These are phyloP conservation scores for Ctenopoma kingsleyae DNA, from an alignment of 2,797 vertebrate species.

Conservation along the genomic window DNA sequence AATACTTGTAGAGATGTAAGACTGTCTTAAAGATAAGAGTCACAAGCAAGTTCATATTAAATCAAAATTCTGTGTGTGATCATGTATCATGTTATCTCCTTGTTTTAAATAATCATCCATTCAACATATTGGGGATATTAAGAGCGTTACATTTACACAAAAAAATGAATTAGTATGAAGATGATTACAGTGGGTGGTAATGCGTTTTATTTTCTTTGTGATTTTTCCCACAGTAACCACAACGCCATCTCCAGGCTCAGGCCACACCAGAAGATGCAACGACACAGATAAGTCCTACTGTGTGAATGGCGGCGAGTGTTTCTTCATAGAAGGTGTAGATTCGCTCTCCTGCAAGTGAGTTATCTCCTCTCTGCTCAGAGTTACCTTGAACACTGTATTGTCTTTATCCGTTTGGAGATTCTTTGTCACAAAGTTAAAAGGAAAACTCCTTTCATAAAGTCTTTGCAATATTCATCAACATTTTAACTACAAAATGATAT, in stretches of 20 bases:
- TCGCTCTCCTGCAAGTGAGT: conserved; percentile 96
- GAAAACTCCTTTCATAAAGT: background rate
- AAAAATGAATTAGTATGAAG: background rate
- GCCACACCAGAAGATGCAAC: conserved; percentile 95
- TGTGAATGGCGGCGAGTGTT: conserved; percentile 97
- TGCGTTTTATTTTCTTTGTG: background rate
- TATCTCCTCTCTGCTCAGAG: conserved; percentile 10
- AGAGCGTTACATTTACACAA: background rate
- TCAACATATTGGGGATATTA: background rate
- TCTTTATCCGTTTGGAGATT: background rate
- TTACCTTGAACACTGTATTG: background rate
- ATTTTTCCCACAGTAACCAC: conserved; percentile 87
- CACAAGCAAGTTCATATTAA: conserved; percentile 25
- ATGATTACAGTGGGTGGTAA: background rate
- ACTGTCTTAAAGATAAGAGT: conserved; percentile 23
- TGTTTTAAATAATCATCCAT: conserved; percentile 9
- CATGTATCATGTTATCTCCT: conserved; percentile 11
- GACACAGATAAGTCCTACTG: conserved; percentile 96
- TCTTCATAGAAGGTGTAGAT: conserved; percentile 97
- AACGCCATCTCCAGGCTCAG: conserved; percentile 92
- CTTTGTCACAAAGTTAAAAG: background rate
- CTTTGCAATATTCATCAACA: conserved; percentile 22
- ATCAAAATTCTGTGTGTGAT: conserved; percentile 11
- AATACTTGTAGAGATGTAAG: conserved; percentile 23
- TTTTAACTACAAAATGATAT: conserved; percentile 20